Percentiles rank a stretch among this genome's conserved stretches.
These are phyloP conservation scores for Rhabdophis nuchalis DNA, from an alignment of 2,797 vertebrate species.

Conservation along the genomic window DNA sequence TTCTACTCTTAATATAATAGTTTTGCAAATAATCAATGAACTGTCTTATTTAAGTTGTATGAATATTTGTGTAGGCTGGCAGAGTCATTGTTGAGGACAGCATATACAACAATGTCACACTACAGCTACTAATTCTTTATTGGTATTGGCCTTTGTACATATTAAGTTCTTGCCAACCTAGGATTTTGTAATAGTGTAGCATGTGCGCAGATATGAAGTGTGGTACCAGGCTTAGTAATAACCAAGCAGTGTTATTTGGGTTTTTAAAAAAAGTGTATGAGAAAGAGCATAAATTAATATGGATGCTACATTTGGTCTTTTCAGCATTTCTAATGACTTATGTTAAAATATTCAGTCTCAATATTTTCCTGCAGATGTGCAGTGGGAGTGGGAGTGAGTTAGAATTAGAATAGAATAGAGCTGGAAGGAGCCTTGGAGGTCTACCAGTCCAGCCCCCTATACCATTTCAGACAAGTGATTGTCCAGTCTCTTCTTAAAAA, in stretches of 20 bases:
- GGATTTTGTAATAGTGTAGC: not conserved
- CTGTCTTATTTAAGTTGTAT: not conserved
- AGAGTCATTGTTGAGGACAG: not conserved
- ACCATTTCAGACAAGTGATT: too few species aligned
- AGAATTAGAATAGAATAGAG: too few species aligned
- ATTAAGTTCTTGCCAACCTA: not conserved
- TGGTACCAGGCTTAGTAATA: not conserved
- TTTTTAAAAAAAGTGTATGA: too few species aligned
- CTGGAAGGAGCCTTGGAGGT: too few species aligned
- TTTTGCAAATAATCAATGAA: constrained; percentile 29
- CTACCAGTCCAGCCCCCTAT: too few species aligned
- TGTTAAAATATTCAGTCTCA: constrained; percentile 15
- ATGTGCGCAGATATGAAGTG: not conserved
- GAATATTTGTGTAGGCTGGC: not conserved
- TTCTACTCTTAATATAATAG: constrained; percentile 46
- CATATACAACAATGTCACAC: not conserved
- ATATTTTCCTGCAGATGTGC: constrained; percentile 1
- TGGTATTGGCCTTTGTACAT: not conserved
- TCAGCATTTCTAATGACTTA: not conserved
- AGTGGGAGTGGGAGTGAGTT: not conserved
- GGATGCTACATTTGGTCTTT: constrained; percentile 9
- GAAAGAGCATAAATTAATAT: not conserved
- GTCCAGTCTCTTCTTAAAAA: too few species aligned
- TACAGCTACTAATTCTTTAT: not conserved
- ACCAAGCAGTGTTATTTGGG: not conserved